Conservation (phyloP, 2,888 invertebrate species). For the Lithophane socia region DNA sequence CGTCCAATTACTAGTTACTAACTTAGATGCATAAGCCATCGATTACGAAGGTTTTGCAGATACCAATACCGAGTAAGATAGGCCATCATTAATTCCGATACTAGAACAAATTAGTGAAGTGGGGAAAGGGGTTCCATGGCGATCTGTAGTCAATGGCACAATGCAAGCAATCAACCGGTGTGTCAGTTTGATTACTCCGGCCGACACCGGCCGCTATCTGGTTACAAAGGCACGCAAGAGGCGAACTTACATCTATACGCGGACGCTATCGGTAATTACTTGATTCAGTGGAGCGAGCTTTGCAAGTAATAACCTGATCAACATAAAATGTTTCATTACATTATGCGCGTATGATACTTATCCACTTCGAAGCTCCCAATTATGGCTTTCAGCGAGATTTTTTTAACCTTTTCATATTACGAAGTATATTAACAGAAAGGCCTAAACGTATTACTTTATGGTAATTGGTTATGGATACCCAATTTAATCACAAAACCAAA, state of each 20-base stretch:
- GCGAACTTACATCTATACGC: slow-evolving; percentile 8
- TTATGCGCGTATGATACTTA: slow-evolving; percentile 32
- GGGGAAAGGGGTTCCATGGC: slow-evolving; percentile 14
- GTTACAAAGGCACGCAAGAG: slow-evolving; percentile 34
- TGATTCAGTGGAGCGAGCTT: slow-evolving; percentile 31
- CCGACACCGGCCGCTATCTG: slow-evolving; percentile 7
- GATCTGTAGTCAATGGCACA: slow-evolving; percentile 23
- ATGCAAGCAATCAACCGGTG: slow-evolving; percentile 47
- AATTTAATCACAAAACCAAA: slow-evolving; percentile 6
- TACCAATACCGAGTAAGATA: slow-evolving; percentile 6
- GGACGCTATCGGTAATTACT: slow-evolving; percentile 41
- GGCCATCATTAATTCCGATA: slow-evolving; percentile 11
- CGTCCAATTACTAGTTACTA: slow-evolving; percentile 5
- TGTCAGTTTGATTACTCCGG: slow-evolving; percentile 41
- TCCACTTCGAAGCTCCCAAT: slow-evolving; percentile 10
- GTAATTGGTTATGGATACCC: background rate
- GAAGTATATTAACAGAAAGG: background rate
- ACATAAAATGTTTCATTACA: slow-evolving; percentile 42
- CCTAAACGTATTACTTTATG: background rate
- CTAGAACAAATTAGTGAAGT: slow-evolving; percentile 10
- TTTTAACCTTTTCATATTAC: slow-evolving; percentile 1
- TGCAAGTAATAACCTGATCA: slow-evolving; percentile 31
- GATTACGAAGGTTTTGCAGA: slow-evolving; percentile 24
- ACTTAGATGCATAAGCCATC: background rate
- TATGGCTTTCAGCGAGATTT: slow-evolving; percentile 1